phyloP scores from a whole-genome alignment of 2,797 vertebrate species.

The Synaphobranchus kaupii region DNA sequence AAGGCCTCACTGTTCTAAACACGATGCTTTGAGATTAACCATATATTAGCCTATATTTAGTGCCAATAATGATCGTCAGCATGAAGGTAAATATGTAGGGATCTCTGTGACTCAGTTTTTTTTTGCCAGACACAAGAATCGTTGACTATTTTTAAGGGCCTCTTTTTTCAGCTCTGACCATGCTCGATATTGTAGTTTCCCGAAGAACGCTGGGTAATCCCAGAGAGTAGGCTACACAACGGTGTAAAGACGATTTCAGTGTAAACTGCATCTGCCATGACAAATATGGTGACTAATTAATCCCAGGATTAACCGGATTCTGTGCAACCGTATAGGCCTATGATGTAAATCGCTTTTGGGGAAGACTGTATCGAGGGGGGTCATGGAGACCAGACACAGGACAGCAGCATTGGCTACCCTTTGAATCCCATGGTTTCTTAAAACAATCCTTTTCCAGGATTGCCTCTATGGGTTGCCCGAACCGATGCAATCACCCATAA shows the following conservation, averaged over 20 bases:
- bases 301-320: not conserved
- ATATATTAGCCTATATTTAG: not conserved
- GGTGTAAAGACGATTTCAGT: not conserved
- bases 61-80: not conserved
- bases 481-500: no score
- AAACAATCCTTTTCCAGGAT: not conserved
- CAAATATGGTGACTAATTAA: conserved; percentile 3
- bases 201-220: not conserved
- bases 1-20: not conserved
- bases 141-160: no score
- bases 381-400: not conserved
- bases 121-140: not conserved
- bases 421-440: not conserved
- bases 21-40: not conserved
- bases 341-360: not conserved
- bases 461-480: no score
- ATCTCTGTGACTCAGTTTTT: no score
- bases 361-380: not conserved
- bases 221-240: not conserved
- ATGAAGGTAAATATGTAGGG: not conserved
- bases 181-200: not conserved
- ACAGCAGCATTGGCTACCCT: not conserved
- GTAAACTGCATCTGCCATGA: not conserved
- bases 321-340: not conserved
- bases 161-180: not conserved